phyloP scores from a whole-genome alignment of 2,113 vertebrate species.

The Toxostoma redivivum region DNA sequence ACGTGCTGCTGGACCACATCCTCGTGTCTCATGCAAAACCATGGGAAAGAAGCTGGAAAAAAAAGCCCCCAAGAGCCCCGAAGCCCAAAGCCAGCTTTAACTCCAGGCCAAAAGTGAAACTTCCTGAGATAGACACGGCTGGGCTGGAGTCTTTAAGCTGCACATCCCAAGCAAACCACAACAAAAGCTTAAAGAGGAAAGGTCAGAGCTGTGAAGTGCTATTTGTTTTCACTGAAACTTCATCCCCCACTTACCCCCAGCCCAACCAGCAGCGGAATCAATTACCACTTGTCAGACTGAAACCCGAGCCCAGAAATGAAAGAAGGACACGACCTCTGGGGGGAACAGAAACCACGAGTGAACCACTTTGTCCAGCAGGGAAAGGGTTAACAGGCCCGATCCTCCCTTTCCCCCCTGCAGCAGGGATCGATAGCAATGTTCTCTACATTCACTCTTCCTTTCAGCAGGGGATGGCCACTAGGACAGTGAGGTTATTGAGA shows the following conservation, averaged over 20 bases:
- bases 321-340: conserved; percentile 87
- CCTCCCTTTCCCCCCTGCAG: neutral
- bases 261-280: conserved; percentile 92
- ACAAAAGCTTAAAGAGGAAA: conserved; percentile 78
- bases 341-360: conserved; percentile 37
- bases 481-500: conserved; percentile 31
- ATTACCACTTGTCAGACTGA: conserved; percentile 97
- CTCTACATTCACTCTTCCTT: conserved; percentile 20
- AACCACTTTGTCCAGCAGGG: neutral
- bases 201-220: conserved; percentile 84
- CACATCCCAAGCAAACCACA: conserved; percentile 71
- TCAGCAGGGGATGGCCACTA: neutral
- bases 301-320: conserved; percentile 86
- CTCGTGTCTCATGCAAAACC: neutral
- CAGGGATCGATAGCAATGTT: neutral
- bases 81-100: conserved; percentile 6
- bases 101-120: neutral
- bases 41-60: neutral
- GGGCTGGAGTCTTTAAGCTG: conserved; percentile 54
- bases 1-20: neutral
- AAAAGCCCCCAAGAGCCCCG: neutral
- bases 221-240: conserved; percentile 99
- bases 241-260: conserved; percentile 92
- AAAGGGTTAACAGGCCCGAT: conserved; percentile 60
- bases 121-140: conserved; percentile 38